A percentile compares a stretch with the other conserved stretches of the same genome.
Evolutionary conservation across 2,888 invertebrate genomes (phyloP).

Genomic region (Nomada lathburiana): DNA sequence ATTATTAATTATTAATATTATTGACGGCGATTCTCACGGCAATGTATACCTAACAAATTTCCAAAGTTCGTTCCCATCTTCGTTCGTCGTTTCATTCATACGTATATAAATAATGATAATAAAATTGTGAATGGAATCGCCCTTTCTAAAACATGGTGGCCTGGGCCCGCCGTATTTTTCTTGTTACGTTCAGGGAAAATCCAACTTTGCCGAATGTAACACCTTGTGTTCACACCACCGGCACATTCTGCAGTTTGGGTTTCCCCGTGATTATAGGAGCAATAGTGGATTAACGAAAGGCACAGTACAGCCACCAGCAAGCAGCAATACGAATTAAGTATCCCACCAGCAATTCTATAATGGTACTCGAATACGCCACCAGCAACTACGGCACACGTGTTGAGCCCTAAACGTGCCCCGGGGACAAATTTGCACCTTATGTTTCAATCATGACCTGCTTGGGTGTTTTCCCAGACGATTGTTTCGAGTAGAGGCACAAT

Average conservation of each 20-base stretch:
- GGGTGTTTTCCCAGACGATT: conserved; percentile 47
- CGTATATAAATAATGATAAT: no score
- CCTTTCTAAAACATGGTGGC: no score
- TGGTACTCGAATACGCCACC: conserved; percentile 69
- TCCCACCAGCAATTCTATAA: conserved; percentile 62
- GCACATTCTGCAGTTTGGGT: conserved; percentile 39
- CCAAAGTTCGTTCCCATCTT: no score
- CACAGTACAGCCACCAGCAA: conserved; percentile 71
- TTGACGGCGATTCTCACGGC: no score
- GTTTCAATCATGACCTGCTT: conserved; percentile 41
- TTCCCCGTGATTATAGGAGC: conserved; percentile 46
- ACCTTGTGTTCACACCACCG: neutral
- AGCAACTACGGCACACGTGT: conserved; percentile 64
- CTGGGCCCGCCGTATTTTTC: no score
- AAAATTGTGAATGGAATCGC: no score
- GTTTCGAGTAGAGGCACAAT: conserved; percentile 15
- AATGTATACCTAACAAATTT: no score
- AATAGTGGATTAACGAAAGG: conserved; percentile 52
- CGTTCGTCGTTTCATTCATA: no score
- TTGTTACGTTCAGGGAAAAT: conserved; percentile 12
- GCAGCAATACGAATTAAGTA: conserved; percentile 43
- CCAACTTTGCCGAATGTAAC: neutral
- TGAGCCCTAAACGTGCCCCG: conserved; percentile 53
- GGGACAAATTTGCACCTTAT: conserved; percentile 54
- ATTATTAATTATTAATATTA: no score